Conservation (phyloP, 2,113 vertebrate species). For the Sylvia atricapilla region DNA sequence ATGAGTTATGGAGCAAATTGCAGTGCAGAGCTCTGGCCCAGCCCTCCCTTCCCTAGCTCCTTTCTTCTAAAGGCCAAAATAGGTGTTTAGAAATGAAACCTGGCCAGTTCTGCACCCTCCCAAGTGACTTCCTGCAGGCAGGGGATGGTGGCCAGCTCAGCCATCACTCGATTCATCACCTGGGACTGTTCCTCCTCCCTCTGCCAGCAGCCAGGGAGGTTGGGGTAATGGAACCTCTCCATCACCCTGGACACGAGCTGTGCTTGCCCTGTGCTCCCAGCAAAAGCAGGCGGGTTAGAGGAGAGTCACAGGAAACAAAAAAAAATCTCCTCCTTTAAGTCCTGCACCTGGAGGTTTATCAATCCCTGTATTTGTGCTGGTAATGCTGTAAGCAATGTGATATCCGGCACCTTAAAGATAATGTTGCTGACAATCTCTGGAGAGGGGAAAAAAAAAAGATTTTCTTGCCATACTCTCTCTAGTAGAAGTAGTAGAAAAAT, state of each 20-base stretch:
- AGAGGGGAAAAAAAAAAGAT: not conserved
- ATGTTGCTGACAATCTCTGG: not conserved
- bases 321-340: not conserved
- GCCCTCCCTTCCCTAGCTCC: not conserved
- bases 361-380: not conserved
- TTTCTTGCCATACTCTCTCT: not conserved
- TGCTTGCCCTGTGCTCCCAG: constrained; percentile 49
- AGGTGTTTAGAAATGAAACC: constrained; percentile 34
- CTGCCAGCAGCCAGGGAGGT: constrained; percentile 65
- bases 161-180: constrained; percentile 75
- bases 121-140: constrained; percentile 75
- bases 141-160: constrained; percentile 75
- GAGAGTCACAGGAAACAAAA: not conserved
- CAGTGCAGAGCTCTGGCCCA: not conserved
- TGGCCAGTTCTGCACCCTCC: constrained; percentile 66
- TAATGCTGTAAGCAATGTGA: not conserved
- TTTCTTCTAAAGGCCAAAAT: constrained; percentile 37
- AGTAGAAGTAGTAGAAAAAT: constrained; percentile 16
- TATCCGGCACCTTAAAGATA: constrained; percentile 6
- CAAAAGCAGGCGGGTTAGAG: constrained; percentile 21
- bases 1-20: constrained; percentile 5
- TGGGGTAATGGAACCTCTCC: constrained; percentile 76
- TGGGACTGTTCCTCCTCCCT: constrained; percentile 68
- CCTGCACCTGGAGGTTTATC: not conserved
- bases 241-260: constrained; percentile 62